phyloP scores from a whole-genome alignment of 2,888 invertebrate genomes.

The Acronicta psi region DNA sequence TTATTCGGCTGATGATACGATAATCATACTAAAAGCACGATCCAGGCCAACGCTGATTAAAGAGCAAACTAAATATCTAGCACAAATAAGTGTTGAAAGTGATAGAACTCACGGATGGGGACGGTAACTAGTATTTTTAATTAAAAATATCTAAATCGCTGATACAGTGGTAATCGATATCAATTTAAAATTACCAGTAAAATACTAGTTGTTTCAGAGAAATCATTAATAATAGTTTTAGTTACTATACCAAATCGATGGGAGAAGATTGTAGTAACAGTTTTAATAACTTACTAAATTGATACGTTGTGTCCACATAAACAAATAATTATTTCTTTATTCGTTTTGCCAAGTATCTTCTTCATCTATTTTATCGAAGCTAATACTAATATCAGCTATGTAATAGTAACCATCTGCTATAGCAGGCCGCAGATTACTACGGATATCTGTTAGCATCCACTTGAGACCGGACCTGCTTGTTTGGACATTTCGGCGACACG shows the following conservation, averaged over 20 bases:
- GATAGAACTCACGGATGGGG: neutral
- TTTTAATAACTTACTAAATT: too few species aligned
- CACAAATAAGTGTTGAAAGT: constrained; percentile 2
- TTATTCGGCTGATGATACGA: constrained; percentile 23
- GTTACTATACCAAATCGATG: too few species aligned
- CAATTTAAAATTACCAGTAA: too few species aligned
- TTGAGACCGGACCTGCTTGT: constrained; percentile 15
- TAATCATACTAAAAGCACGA: constrained; percentile 40
- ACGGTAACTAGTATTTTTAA: neutral
- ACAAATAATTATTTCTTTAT: neutral
- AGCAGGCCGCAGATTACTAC: constrained; percentile 8
- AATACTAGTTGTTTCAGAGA: too few species aligned
- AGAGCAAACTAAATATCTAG: constrained; percentile 25
- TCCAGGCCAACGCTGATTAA: constrained; percentile 21
- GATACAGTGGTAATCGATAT: too few species aligned
- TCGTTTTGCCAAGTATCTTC: neutral
- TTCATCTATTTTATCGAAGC: neutral
- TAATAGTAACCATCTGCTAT: constrained; percentile 1
- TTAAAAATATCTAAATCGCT: too few species aligned
- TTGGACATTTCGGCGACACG: constrained; percentile 38
- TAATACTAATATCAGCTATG: neutral
- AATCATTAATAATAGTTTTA: too few species aligned
- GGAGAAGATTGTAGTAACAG: too few species aligned
- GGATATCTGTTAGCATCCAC: constrained; percentile 22
- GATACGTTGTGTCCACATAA: too few species aligned